phyloP scores from a whole-genome alignment of 2,113 vertebrate genomes.

The Mormyrus lacerda region DNA sequence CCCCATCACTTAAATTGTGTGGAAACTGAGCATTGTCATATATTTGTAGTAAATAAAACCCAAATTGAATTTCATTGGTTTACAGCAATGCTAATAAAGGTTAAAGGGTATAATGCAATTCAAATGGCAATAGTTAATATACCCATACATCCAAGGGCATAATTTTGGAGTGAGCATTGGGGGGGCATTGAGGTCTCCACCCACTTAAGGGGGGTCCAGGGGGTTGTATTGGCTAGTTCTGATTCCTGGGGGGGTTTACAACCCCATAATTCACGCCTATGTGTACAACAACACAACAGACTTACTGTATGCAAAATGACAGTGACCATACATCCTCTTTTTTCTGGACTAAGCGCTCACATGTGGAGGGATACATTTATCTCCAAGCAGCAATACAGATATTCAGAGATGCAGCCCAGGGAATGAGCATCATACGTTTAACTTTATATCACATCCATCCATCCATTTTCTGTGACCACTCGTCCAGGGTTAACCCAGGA shows the following conservation, averaged over 20 bases:
- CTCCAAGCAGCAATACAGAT: not conserved
- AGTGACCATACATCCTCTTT: no score
- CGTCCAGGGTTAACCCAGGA: no score
- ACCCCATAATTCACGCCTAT: not conserved
- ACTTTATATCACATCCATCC: not conserved
- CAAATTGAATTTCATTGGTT: not conserved
- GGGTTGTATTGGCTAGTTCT: not conserved
- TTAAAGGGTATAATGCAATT: not conserved
- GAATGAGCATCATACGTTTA: not conserved
- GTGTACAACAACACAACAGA: not conserved
- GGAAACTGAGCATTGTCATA: not conserved
- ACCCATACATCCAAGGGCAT: not conserved
- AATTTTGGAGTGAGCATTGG: not conserved
- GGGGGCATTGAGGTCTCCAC: not conserved
- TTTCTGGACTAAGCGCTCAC: not conserved
- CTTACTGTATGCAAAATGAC: not conserved
- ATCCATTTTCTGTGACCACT: no score
- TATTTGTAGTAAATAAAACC: not conserved
- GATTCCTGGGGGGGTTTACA: not conserved
- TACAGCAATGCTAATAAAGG: not conserved
- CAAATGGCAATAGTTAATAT: not conserved
- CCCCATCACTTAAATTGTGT: not conserved
- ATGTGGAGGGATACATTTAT: not conserved
- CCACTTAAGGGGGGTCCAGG: not conserved
- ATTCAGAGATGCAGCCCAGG: constrained; percentile 1